A percentile compares a stretch with the other conserved stretches of the same genome.
Conservation (phyloP, 2,797 vertebrate species). For the Xiphophorus birchmanni region DNA sequence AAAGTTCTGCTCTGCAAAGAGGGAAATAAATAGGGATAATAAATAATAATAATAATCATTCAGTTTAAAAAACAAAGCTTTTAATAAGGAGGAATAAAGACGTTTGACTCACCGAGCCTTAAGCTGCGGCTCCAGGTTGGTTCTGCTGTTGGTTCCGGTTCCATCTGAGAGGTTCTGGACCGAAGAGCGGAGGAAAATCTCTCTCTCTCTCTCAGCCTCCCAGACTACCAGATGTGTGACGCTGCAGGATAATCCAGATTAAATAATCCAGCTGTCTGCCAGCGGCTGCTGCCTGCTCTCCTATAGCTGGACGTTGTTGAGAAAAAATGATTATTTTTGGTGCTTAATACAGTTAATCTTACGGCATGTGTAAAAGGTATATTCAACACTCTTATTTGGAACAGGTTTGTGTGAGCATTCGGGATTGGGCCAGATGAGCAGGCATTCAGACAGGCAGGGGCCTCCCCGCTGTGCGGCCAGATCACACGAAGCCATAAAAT, state of each 20-base stretch:
- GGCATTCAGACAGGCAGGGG: no score
- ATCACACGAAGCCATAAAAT: no score
- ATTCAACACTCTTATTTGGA: no score
- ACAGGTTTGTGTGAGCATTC: no score
- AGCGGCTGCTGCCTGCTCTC: not conserved
- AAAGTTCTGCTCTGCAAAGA: not conserved
- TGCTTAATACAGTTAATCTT: no score
- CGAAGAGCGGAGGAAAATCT: slow-evolving; percentile 6
- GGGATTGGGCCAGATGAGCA: no score
- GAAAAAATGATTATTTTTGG: no score
- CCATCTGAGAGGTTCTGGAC: slow-evolving; percentile 39
- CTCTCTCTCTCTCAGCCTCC: slow-evolving; percentile 37
- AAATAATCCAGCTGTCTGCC: slow-evolving; percentile 24
- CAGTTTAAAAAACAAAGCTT: not conserved
- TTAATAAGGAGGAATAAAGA: not conserved
- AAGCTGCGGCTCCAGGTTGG: slow-evolving; percentile 1
- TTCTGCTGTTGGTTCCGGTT: slow-evolving; percentile 30
- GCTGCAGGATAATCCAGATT: slow-evolving; percentile 81
- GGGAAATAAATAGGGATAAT: not conserved
- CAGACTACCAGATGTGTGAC: slow-evolving; percentile 70
- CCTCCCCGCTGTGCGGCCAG: no score
- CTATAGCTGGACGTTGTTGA: no score
- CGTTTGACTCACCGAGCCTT: slow-evolving; percentile 52
- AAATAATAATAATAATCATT: not conserved
- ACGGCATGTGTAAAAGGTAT: no score